These are phyloP conservation scores for Drosophila virilis DNA, from an alignment of 1,140 invertebrate species.

Conservation along the genomic window DNA sequence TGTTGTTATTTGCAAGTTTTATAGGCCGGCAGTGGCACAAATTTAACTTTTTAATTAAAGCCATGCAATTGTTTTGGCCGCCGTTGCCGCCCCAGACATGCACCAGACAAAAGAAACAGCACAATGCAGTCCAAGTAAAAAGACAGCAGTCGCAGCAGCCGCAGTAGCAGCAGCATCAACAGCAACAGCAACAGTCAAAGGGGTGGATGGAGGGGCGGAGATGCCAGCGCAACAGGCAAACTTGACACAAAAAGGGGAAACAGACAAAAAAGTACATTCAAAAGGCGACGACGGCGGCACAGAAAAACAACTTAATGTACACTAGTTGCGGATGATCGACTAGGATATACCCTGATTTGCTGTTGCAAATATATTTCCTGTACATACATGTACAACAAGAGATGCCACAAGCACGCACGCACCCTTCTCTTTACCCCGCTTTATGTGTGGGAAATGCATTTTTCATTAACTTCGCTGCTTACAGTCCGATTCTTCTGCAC, in stretches of 20 bases:
- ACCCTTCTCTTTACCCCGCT: no score
- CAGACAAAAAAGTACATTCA: slow-evolving; percentile 16
- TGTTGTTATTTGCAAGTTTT: slow-evolving; percentile 47
- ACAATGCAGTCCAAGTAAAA: slow-evolving; percentile 34
- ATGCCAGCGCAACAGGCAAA: slow-evolving; percentile 69
- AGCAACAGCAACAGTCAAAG: slow-evolving; percentile 28
- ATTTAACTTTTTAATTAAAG: slow-evolving; percentile 80
- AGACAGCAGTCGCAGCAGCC: slow-evolving; percentile 17
- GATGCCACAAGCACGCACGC: no score
- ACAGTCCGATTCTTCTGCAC: no score
- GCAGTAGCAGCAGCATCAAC: slow-evolving; percentile 30
- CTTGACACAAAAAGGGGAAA: slow-evolving; percentile 54
- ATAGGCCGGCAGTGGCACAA: slow-evolving; percentile 53
- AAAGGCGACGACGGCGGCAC: slow-evolving; percentile 19
- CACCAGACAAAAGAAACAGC: slow-evolving; percentile 42
- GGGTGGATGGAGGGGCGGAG: not conserved
- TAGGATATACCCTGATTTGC: no score
- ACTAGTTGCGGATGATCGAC: no score
- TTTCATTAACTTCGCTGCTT: no score
- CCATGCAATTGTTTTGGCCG: slow-evolving; percentile 58
- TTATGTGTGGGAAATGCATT: no score
- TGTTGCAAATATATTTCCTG: no score
- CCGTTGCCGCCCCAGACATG: slow-evolving; percentile 37
- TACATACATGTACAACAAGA: no score
- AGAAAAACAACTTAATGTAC: not conserved